Evolutionary conservation across 2,888 invertebrate species (phyloP), one percentile per base, ranked within the genome.

Genomic region (Metallyticus violacea): DNA sequence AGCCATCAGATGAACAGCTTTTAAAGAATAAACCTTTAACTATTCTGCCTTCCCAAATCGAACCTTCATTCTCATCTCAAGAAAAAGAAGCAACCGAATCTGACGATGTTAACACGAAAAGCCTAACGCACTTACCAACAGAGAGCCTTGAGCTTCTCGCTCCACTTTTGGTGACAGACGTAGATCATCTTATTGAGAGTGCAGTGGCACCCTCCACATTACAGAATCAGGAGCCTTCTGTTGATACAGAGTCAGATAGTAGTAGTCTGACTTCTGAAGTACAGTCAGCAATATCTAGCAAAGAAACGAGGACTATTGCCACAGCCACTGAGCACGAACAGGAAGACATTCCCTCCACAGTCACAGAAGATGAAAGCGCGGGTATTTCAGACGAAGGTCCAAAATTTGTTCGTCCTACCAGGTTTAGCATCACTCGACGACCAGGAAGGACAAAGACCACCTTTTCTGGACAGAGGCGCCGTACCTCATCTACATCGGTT

Each of bases 401-500:
- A 79, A 86, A 87, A 22, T 88, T 89, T 80, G 87, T 89, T 25
- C 87, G 89, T 9, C 89, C 89, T 25, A 89, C 89, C 25, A 81
- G 89, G 6, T 88, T 89, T 79, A 88, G 88, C n/a, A 87, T 89
- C 9, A 88, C 89, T 4, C 77, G 88, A 79, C 88, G 86, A 26
- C 89, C 89, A 79, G 86, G 86, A 7, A 87, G 88, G 77, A 88
- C 88, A 26, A 88, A 88, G 28, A 86, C 87, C 7, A 86, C 87
- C 4, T 88, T 88, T 79, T 87, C 88, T 15, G 88, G 88, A 76
- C 76, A 81, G 27, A 76, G 82, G 9, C 86, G 83, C 7, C 76
- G 83, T 15, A 83, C 26, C 7, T 83, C 83, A 9, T 62, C 83
- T 15, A 28, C 83, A 25, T 76, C 83, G n/a, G 77, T 77, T 22